Percentiles rank a stretch among this genome's conserved stretches.
Evolutionary conservation across 2,888 invertebrate species (phyloP).

Genomic region (Linnaemya vulpina): DNA sequence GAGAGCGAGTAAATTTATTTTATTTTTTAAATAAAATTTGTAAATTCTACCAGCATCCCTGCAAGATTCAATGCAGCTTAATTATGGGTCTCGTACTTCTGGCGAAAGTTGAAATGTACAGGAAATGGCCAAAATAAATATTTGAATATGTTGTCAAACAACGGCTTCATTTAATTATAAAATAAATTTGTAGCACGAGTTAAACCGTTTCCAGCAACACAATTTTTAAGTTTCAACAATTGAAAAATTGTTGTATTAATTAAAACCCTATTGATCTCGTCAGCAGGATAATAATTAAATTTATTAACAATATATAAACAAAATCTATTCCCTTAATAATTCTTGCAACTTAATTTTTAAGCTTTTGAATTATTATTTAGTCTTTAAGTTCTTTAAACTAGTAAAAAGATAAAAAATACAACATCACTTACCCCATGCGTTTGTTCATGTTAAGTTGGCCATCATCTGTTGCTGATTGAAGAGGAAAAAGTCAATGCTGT

Average conservation of each 20-base stretch:
- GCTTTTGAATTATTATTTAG: too few species aligned
- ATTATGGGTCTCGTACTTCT: constrained; percentile 43
- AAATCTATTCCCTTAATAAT: too few species aligned
- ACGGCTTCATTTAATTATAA: not conserved
- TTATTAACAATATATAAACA: too few species aligned
- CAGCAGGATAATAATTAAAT: too few species aligned
- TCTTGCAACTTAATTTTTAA: too few species aligned
- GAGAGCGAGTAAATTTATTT: not conserved
- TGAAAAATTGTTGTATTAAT: too few species aligned
- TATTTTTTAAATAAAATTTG: constrained; percentile 9
- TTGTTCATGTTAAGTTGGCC: not conserved
- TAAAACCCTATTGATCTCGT: too few species aligned
- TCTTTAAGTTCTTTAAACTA: too few species aligned
- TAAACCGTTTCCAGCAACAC: too few species aligned
- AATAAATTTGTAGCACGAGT: too few species aligned
- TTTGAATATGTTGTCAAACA: not conserved
- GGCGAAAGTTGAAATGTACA: constrained; percentile 8
- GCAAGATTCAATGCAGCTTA: constrained; percentile 60
- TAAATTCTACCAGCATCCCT: constrained; percentile 21
- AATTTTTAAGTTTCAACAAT: too few species aligned
- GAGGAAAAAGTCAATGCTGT: constrained; percentile 25
- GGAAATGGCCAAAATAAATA: not conserved
- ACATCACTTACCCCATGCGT: not conserved
- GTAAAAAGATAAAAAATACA: not conserved
- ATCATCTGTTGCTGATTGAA: not conserved